These are phyloP conservation scores for Acanthaster planci DNA, from an alignment of 35 echinoderm and acorn worm species.

Conservation along the genomic window DNA sequence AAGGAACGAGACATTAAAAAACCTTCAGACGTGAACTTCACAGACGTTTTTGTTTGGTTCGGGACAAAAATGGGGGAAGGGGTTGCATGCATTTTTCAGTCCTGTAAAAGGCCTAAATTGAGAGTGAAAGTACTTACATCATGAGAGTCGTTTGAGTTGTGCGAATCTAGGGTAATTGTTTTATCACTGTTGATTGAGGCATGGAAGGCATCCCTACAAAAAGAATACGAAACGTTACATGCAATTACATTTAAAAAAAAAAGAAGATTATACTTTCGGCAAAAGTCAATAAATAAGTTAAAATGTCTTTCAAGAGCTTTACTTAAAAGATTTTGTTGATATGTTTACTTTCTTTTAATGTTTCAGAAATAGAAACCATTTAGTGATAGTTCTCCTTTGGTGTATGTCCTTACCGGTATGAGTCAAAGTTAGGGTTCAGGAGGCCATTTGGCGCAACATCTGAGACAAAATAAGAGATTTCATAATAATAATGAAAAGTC, in stretches of 20 bases:
- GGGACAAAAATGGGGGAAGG: neutral
- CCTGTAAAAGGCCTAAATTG: too few species aligned
- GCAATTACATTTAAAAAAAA: neutral
- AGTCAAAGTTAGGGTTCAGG: slow-evolving; percentile 10
- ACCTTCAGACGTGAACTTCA: neutral
- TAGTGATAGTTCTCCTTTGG: too few species aligned
- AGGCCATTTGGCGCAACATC: slow-evolving; percentile 8
- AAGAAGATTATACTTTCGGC: neutral
- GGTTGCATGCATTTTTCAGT: too few species aligned
- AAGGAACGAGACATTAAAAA: neutral
- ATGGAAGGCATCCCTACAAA: slow-evolving; percentile 45
- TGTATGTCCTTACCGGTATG: neutral
- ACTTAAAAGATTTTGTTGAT: too few species aligned
- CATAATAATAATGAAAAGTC: too few species aligned
- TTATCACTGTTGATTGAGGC: slow-evolving; percentile 76
- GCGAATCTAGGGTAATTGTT: slow-evolving; percentile 82
- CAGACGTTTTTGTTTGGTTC: too few species aligned
- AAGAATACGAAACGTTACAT: neutral
- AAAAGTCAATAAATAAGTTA: too few species aligned
- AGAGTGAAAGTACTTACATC: slow-evolving; percentile 54
- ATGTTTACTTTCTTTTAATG: too few species aligned
- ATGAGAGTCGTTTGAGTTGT: slow-evolving; percentile 68
- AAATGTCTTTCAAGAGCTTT: too few species aligned
- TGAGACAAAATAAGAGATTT: neutral
- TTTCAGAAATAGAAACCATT: too few species aligned